Base-by-base conservation (phyloP, 2,888 invertebrate genomes). In the Dioctria rufipes region DNA sequence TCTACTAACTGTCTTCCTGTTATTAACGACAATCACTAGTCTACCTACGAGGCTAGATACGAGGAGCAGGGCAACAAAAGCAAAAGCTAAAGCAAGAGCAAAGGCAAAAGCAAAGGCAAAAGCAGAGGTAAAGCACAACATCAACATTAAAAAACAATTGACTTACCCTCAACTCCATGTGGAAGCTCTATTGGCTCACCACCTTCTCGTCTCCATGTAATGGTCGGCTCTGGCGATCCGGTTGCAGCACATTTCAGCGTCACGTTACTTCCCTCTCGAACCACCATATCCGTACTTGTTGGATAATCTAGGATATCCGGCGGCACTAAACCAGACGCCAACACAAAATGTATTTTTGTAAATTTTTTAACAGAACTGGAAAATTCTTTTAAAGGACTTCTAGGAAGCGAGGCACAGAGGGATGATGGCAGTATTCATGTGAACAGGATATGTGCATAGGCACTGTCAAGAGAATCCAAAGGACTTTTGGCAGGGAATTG, bases 171-270 rank as follows among this genome's bases (percentile, higher is more conserved):
- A 84, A 92, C 90, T 78, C 94, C 94, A 85, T 92, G 93, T 82
- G 92, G 91, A 83, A 94, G 88, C 78, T 93, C 92, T 87, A 96
- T 95, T 82, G 92, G 90, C 87, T 94, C 93, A 84, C 94, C 93
- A 86, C 94, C 94, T 89, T 96, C 96, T 85, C 96, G 91, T 86
- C 95, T 91, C 97, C 97, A 98, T 84, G 93, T 94, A 88, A 97
- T 96, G 86, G 93, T 94, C 54, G 97, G 97, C 85, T 92, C 91
- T 42, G 97, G 97, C 77, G 95, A 95, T 82, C 97, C 96, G 69
- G 94, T 95, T 78, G 96, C 97, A 78, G 95, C 95, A 88, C 97
- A 97, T 84, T 93, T 92, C 82, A 98, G 91, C 86, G 95, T 95
- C 85, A 97, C 94, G 85, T 96, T 94, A 82, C 94, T 94, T 61